Percentiles rank a stretch among this genome's conserved stretches.
phyloP scores from a whole-genome alignment of 2,888 invertebrate species.

The Nephrotoma appendiculata region DNA sequence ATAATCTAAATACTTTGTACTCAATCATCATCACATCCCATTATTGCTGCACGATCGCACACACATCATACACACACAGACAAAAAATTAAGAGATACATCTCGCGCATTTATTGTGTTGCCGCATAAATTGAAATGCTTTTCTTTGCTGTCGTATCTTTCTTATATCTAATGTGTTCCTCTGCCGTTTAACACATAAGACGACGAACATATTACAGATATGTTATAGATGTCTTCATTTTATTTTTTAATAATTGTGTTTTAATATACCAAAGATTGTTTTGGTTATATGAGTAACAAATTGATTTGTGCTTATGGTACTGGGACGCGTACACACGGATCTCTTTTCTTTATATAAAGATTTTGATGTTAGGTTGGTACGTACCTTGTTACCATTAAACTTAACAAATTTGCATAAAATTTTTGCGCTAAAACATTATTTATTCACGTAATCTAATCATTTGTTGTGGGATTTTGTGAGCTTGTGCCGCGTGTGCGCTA shows the following conservation, averaged over 20 bases:
- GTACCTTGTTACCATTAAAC: neutral
- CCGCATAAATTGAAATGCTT: neutral
- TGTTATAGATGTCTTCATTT: neutral
- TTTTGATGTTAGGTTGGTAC: neutral
- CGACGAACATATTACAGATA: neutral
- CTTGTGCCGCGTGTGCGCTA: neutral
- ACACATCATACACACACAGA: neutral
- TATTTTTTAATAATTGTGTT: neutral
- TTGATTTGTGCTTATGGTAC: neutral
- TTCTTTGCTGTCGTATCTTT: neutral
- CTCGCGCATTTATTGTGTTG: neutral
- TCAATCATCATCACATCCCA: neutral
- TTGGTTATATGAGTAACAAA: neutral
- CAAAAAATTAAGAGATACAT: neutral
- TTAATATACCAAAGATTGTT: neutral
- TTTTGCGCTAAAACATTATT: neutral
- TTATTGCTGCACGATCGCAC: neutral
- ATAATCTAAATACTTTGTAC: too few species aligned
- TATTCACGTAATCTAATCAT: neutral
- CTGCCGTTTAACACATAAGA: neutral
- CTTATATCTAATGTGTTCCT: neutral
- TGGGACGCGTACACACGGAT: neutral
- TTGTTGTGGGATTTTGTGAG: neutral
- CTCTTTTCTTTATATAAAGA: too few species aligned
- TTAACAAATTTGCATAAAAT: neutral